These are phyloP conservation scores for fruit fly (Drosophila melanogaster) DNA, from an alignment of 1,140 invertebrate species.

Conservation along the genomic window DNA sequence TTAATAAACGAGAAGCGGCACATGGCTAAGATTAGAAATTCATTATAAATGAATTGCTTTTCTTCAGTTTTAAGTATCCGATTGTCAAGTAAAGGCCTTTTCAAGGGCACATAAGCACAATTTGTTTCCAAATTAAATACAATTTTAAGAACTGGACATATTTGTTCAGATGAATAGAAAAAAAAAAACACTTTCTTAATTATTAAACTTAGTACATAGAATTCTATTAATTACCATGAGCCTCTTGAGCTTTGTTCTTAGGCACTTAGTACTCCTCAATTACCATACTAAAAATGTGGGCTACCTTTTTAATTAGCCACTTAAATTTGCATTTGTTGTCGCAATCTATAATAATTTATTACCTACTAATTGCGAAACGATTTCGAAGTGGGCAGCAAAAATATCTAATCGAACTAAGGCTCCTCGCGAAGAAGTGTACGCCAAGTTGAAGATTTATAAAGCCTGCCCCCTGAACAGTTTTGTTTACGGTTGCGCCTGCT, in stretches of 20 bases:
- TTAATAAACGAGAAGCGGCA: neutral
- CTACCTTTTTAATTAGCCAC: conserved; percentile 12
- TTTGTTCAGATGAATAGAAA: neutral
- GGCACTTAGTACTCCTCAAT: neutral
- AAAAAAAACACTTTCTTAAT: too few relatives aligned
- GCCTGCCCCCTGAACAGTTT: conserved; percentile 21
- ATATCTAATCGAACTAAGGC: conserved; percentile 58
- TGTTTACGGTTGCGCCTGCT: conserved; percentile 21
- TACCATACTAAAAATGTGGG: neutral
- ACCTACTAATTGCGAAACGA: conserved; percentile 27
- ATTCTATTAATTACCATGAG: neutral
- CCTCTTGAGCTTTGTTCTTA: neutral
- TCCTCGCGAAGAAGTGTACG: conserved; percentile 16
- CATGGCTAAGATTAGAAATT: neutral
- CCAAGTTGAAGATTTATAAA: conserved; percentile 45
- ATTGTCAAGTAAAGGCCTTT: neutral
- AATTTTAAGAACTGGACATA: neutral
- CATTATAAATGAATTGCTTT: neutral
- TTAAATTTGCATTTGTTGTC: conserved; percentile 42
- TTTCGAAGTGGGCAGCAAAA: conserved; percentile 20
- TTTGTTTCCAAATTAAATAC: too few relatives aligned
- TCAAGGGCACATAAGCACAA: neutral
- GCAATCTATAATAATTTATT: conserved; percentile 51
- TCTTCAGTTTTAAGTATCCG: neutral
- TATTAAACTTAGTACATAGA: too few relatives aligned